Conservation (phyloP, 2,888 invertebrate genomes). For the Colostygia pectinataria region DNA sequence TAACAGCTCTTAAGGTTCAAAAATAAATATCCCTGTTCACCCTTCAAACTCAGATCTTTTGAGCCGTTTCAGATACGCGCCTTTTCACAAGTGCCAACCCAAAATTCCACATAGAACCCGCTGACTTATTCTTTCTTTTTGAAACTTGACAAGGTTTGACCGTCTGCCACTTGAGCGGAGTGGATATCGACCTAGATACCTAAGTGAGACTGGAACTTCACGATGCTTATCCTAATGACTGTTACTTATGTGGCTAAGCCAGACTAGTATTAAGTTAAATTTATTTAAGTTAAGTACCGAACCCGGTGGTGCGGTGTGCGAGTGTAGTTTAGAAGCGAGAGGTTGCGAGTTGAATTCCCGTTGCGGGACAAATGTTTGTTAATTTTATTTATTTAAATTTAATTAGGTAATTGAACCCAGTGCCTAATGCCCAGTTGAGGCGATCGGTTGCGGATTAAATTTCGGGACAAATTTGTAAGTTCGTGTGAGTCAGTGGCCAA, state of each 20-base stretch:
- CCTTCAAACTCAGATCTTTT: neutral
- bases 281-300: no score
- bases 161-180: slow-evolving; percentile 10
- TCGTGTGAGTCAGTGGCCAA: no score
- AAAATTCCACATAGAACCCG: slow-evolving; percentile 10
- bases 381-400: no score
- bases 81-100: slow-evolving; percentile 15
- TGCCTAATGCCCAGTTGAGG: no score
- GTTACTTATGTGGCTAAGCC: neutral
- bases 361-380: no score
- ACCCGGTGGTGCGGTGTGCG: no score
- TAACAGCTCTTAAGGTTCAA: no score
- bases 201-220: slow-evolving; percentile 10
- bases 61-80: slow-evolving; percentile 1
- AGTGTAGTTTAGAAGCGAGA: no score
- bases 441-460: no score
- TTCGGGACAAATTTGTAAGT: no score
- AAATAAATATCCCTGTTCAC: neutral
- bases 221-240: slow-evolving; percentile 19
- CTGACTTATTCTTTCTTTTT: slow-evolving; percentile 18
- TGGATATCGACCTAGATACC: slow-evolving; percentile 25
- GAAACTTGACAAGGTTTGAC: slow-evolving; percentile 10
- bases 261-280: neutral
- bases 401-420: no score
- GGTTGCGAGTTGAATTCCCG: no score